Evolutionary conservation across 2,797 vertebrate genomes (phyloP).

Genomic region (Syngnathus rostellatus): DNA sequence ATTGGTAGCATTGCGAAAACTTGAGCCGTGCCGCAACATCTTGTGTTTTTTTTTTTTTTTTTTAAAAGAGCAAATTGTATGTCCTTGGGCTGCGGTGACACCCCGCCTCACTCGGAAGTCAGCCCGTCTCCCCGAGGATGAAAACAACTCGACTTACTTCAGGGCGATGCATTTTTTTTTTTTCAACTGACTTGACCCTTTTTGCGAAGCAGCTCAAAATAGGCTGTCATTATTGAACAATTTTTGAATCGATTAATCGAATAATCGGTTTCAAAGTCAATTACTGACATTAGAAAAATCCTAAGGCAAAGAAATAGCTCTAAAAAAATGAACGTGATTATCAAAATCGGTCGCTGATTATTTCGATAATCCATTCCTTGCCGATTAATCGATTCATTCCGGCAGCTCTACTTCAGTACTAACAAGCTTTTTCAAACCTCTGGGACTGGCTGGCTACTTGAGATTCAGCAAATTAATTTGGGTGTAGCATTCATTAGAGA

Average conservation of each 20-base stretch:
- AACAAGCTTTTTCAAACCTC: background rate
- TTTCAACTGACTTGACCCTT: background rate
- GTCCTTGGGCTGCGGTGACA: background rate
- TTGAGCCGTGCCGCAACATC: constrained; percentile 25
- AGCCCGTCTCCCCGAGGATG: constrained; percentile 40
- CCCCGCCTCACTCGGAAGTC: constrained; percentile 19
- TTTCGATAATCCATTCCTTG: no score
- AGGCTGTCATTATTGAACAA: no score
- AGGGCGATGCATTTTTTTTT: no score
- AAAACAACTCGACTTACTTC: constrained; percentile 34
- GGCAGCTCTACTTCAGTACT: background rate
- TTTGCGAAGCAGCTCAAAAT: background rate
- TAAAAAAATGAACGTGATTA: no score
- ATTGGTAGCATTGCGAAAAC: constrained; percentile 43
- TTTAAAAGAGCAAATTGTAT: constrained; percentile 7
- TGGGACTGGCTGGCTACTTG: background rate
- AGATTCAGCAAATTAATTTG: background rate
- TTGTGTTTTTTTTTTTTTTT: constrained; percentile 7
- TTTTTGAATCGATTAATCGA: no score
- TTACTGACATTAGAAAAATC: no score
- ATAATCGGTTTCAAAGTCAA: no score
- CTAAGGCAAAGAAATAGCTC: no score
- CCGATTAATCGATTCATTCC: no score
- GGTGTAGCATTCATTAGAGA: background rate
- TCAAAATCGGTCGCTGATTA: no score